A percentile compares a stretch with the other conserved stretches of the same genome.
These are phyloP conservation scores for Ciconia stormi DNA, from an alignment of 2,113 vertebrate genomes.

Conservation along the genomic window DNA sequence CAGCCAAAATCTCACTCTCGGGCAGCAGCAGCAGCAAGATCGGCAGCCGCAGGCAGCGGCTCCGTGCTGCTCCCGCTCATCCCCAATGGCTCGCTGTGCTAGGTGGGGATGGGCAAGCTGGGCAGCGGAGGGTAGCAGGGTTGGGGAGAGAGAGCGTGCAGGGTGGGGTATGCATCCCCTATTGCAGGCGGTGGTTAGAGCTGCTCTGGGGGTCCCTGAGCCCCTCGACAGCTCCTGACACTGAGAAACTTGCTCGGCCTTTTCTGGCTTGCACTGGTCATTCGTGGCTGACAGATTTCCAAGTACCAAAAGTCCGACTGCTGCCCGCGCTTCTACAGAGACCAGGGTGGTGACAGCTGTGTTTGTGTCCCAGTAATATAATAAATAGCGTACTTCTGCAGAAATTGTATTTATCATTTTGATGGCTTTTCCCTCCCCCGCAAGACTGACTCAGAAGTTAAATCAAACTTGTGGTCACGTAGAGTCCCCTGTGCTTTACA, in stretches of 20 bases:
- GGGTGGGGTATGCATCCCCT: neutral
- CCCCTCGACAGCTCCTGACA: neutral
- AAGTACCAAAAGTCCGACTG: neutral
- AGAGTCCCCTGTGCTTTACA: neutral
- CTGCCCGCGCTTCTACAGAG: neutral
- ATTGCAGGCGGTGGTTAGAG: neutral
- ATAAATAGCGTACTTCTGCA: neutral
- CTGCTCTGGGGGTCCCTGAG: neutral
- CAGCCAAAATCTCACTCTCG: neutral
- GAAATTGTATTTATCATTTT: neutral
- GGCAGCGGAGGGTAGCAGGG: neutral
- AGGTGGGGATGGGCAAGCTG: neutral
- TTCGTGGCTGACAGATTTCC: neutral
- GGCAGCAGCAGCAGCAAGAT: neutral
- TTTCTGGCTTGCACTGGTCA: neutral
- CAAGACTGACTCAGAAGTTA: neutral
- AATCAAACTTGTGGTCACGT: neutral
- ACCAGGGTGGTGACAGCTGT: neutral
- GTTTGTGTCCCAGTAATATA: neutral
- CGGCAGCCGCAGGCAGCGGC: neutral
- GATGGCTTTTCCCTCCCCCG: neutral
- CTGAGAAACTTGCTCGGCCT: neutral
- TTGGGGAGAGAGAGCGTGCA: too few species aligned
- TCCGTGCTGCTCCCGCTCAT: neutral
- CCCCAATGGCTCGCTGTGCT: neutral